Percentiles rank a stretch among this genome's conserved stretches.
Evolutionary conservation across 2,888 invertebrate species (phyloP).

Genomic region (Leptopterna dolabrata): DNA sequence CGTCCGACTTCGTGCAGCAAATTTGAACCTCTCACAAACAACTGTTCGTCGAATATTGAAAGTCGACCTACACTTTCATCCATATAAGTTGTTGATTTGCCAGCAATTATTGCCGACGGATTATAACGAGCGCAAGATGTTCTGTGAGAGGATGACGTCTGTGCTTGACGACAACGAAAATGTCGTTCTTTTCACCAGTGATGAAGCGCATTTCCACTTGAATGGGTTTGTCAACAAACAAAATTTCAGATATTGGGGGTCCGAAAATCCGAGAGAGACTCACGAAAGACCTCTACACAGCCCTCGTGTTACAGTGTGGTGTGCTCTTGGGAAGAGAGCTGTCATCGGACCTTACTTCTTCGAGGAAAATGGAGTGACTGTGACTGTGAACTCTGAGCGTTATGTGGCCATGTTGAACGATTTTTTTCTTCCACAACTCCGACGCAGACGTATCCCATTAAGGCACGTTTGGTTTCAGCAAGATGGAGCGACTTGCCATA

Average conservation of each 20-base stretch:
- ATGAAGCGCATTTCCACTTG: too few species aligned
- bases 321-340: slow-evolving; percentile 2
- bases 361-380: background rate
- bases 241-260: too few species aligned
- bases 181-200: too few species aligned
- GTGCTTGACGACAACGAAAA: too few species aligned
- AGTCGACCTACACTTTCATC: background rate
- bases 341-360: slow-evolving; percentile 19
- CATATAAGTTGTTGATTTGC: background rate
- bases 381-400: too few species aligned
- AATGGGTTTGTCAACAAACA: too few species aligned
- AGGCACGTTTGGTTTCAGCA: background rate
- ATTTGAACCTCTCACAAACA: background rate
- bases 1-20: slow-evolving; percentile 19
- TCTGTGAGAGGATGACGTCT: too few species aligned
- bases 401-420: background rate
- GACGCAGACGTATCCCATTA: background rate
- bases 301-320: slow-evolving; percentile 16
- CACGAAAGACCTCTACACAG: too few species aligned
- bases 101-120: too few species aligned
- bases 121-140: too few species aligned
- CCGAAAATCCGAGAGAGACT: too few species aligned
- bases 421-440: slow-evolving; percentile 20
- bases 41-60: slow-evolving; percentile 9
- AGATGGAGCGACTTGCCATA: background rate